Base-by-base conservation (phyloP, 2,113 vertebrate species). In the Carassius carassius region DNA sequence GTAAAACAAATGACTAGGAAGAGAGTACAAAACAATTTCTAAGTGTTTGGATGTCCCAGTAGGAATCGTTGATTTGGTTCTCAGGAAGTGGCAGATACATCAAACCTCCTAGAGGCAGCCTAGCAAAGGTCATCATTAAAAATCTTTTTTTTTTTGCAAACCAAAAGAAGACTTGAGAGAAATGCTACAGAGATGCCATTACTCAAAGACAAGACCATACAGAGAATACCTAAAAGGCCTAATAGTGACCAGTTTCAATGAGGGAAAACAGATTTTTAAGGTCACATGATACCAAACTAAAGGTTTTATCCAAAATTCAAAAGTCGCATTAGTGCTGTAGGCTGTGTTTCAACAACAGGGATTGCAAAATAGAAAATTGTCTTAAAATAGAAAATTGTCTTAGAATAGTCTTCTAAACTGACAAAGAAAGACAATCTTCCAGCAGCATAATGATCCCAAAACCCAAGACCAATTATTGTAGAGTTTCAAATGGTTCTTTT, bases 1-100 rank as follows among this genome's bases (percentile, higher is more conserved):
- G 76, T 78, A 62, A 78, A 78, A 44, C 32, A 78, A 78, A 78
- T 78, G 76, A 62, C 76, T 60, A 58, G 56, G 76, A 78, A 78
- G 41, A 62, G 56, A n/a, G 35, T 62, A 23, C 35, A 78, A 37
- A 63, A 47, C 77, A 79, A 79, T 47, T 47, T 78, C 76, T 12
- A 63, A 63, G 14, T 47, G 77, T 79, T 63, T 63, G 37, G 13
- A 79, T 79, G 58, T 63, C 77, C 77, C 77, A 79, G 56, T 63
- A 25, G 77, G 58, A 79, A 44, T 79, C 9, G 58, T 63, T 79
- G 78, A 65, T 79, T 79, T 1, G 4, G 35, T 79, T 63, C 35
- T 79, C 78, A 47, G n/a, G n/a, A 79, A 65, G 37, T 65, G 37
- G 37, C 60, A 47, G 35, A 37, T 79, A 25, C 78, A 47, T 25